Base-by-base conservation (phyloP, 53 echinoderm and acorn worm genomes). In the Pentamera pediparva region DNA sequence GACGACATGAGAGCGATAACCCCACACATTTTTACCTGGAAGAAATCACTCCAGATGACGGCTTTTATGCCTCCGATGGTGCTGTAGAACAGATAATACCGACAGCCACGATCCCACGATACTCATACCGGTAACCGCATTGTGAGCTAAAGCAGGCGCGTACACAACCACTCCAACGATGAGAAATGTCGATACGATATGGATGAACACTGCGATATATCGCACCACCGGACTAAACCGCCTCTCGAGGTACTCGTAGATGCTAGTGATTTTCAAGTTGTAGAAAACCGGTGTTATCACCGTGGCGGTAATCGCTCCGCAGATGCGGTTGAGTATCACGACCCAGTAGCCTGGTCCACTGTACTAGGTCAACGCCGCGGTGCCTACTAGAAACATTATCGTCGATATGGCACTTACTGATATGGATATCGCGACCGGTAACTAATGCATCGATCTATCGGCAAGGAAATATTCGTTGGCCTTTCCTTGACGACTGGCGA, bases 51-150 rank as follows among this genome's bases (percentile, higher is more conserved):
- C 71, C 71, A 51, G 2, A 70, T 27, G 25, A 70, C 71, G 7
- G 71, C 71, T 30, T 70, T 70, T 8, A 70, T 50, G 0, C 71
- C 71, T 12, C 71, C 71, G 18, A 70, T 70, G 15, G 71, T 12
- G 19, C 50, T 70, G 43, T 70, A 70, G 34, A 70, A 70, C n/a
- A n/a, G n/a, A n/a, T n/a, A n/a, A n/a, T n/a, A n/a, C n/a, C n/a
- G n/a, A n/a, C n/a, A n/a, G n/a, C n/a, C n/a, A n/a, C n/a, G 71
- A 70, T 28, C 50, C 52, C n/a, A 18, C 6, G 5, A 70, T 5
- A 13, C 50, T 70, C 15, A 70, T 30, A 48, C 71, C 71, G 4
- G 71, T 70, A 35, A 51, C 71, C 31, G 52, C 52, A 51, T 32
- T 70, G 5, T 49, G 51, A 20, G 71, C 71, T 20, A 70, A 32